Conservation (phyloP, 1,140 invertebrate species). For the Drosophila miranda region DNA sequence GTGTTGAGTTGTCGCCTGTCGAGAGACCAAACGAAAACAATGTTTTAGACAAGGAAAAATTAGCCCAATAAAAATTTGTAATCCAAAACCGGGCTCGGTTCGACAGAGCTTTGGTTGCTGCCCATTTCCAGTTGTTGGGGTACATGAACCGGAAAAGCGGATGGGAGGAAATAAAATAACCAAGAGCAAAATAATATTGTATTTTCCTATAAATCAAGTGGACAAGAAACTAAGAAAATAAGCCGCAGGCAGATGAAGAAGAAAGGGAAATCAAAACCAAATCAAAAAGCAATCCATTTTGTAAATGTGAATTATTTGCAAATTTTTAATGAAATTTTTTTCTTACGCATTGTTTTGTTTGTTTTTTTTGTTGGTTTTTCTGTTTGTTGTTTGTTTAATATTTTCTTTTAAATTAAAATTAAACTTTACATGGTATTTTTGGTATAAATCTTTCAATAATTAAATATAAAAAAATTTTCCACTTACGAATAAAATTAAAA, state of each 20-base stretch:
- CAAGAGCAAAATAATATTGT: constrained; percentile 19
- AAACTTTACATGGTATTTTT: constrained; percentile 79
- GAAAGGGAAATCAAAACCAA: constrained; percentile 31
- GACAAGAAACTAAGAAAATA: constrained; percentile 10
- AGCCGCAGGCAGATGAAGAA: constrained; percentile 39
- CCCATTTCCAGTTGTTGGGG: constrained; percentile 7
- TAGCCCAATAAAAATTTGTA: constrained; percentile 3
- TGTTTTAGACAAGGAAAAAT: constrained; percentile 35
- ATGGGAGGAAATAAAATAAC: not conserved
- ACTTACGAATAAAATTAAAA: constrained; percentile 63
- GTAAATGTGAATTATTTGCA: constrained; percentile 72
- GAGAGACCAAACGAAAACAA: constrained; percentile 36
- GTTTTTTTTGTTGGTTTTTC: constrained; percentile 40
- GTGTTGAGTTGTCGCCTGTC: constrained; percentile 44
- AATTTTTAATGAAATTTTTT: constrained; percentile 73
- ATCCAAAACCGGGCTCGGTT: constrained; percentile 41
- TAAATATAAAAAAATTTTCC: constrained; percentile 74
- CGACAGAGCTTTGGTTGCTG: constrained; percentile 40
- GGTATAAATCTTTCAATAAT: constrained; percentile 78
- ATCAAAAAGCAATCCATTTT: constrained; percentile 58
- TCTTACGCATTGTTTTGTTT: constrained; percentile 64
- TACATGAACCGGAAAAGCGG: constrained; percentile 11
- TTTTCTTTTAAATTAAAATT: constrained; percentile 68
- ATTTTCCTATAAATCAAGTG: constrained; percentile 36
- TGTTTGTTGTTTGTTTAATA: constrained; percentile 49